phyloP scores from a whole-genome alignment of 2,113 vertebrate species.

The Tautogolabrus adspersus region DNA sequence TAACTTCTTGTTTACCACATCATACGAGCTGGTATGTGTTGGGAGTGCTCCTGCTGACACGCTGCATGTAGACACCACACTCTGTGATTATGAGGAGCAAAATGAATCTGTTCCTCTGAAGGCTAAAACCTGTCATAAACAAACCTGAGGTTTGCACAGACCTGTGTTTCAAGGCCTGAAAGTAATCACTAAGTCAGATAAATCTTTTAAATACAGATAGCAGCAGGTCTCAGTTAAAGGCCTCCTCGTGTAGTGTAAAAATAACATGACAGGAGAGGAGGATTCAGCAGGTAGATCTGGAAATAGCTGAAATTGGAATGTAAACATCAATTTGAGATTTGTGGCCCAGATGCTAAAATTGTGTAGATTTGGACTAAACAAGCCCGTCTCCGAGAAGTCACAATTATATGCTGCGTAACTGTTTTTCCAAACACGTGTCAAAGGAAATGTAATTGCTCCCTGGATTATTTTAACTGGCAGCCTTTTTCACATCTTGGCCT shows the following conservation, averaged over 20 bases:
- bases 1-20: constrained; percentile 20
- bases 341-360: constrained; percentile 25
- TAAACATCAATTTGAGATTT: constrained; percentile 65
- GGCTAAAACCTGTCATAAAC: constrained; percentile 60
- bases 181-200: constrained; percentile 68
- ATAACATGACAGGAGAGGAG: constrained; percentile 19
- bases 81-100: constrained; percentile 58
- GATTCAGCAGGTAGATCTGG: constrained; percentile 36
- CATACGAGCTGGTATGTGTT: constrained; percentile 3
- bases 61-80: constrained; percentile 35
- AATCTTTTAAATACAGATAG: constrained; percentile 75
- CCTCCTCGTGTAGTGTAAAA: constrained; percentile 29
- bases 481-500: neutral
- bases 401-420: constrained; percentile 9
- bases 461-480: constrained; percentile 8
- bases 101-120: constrained; percentile 51
- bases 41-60: constrained; percentile 23
- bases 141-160: constrained; percentile 61
- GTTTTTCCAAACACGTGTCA: constrained; percentile 25
- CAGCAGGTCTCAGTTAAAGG: constrained; percentile 23
- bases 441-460: constrained; percentile 34
- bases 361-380: constrained; percentile 11
- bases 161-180: constrained; percentile 50
- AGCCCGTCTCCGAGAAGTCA: neutral
- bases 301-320: constrained; percentile 21